A percentile compares a stretch with the other conserved stretches of the same genome.
These are phyloP conservation scores for Orthosia incerta DNA, from an alignment of 2,888 invertebrate species.

Conservation along the genomic window DNA sequence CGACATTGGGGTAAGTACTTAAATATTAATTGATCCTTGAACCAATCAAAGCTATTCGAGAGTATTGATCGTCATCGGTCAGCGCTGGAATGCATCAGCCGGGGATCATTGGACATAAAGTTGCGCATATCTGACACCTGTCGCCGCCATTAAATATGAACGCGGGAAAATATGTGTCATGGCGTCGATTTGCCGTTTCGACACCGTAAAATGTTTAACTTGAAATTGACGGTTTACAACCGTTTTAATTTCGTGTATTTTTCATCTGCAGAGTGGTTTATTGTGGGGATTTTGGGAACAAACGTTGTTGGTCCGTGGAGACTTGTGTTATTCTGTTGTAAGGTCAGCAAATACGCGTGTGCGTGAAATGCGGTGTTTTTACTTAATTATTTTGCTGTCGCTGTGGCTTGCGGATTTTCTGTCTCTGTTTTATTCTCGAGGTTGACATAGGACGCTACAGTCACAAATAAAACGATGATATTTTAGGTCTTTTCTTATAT, in stretches of 20 bases:
- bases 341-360: slow-evolving; percentile 45
- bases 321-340: slow-evolving; percentile 40
- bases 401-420: slow-evolving; percentile 50
- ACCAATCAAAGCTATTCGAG: slow-evolving; percentile 37
- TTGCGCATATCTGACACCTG: slow-evolving; percentile 81
- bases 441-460: slow-evolving; percentile 6
- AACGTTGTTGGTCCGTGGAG: slow-evolving; percentile 33
- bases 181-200: slow-evolving; percentile 78
- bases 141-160: slow-evolving; percentile 85
- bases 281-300: slow-evolving; percentile 30
- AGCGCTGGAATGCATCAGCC: slow-evolving; percentile 52
- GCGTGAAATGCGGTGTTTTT: slow-evolving; percentile 59
- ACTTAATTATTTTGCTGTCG: slow-evolving; percentile 59
- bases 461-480: slow-evolving; percentile 12
- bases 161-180: slow-evolving; percentile 86
- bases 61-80: slow-evolving; percentile 53
- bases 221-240: slow-evolving; percentile 62
- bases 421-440: slow-evolving; percentile 29
- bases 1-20: slow-evolving; percentile 98
- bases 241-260: slow-evolving; percentile 59
- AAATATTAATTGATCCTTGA: slow-evolving; percentile 47
- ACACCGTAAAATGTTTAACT: slow-evolving; percentile 67
- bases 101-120: slow-evolving; percentile 56
- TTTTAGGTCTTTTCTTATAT: slow-evolving; percentile 15
- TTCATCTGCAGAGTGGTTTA: slow-evolving; percentile 36